These are phyloP conservation scores for Aspidiotus destructor DNA, from an alignment of 2,888 invertebrate genomes.

Conservation along the genomic window DNA sequence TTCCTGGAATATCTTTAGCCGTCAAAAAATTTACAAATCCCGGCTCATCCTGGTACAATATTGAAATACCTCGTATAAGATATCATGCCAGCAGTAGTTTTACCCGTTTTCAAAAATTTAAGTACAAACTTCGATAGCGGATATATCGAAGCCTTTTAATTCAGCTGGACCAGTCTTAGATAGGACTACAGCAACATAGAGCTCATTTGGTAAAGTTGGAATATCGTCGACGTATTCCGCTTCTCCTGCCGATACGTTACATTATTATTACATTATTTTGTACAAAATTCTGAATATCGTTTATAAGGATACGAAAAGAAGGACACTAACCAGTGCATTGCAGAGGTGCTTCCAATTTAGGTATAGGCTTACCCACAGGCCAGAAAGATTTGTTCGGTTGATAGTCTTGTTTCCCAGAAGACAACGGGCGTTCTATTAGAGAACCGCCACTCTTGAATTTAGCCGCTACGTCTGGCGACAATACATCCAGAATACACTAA, in stretches of 20 bases:
- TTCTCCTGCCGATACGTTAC: slow-evolving; percentile 49
- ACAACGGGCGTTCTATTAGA: slow-evolving; percentile 52
- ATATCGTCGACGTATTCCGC: slow-evolving; percentile 68
- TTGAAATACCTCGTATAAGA: too few species aligned
- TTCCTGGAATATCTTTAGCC: slow-evolving; percentile 60
- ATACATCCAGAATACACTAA: slow-evolving; percentile 9
- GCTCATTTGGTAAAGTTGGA: slow-evolving; percentile 54
- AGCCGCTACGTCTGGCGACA: slow-evolving; percentile 44
- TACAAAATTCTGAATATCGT: too few species aligned
- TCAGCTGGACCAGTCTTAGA: slow-evolving; percentile 52
- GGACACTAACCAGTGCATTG: slow-evolving; percentile 48
- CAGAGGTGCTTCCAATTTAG: slow-evolving; percentile 58
- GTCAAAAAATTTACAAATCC: slow-evolving; percentile 58
- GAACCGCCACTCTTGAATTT: slow-evolving; percentile 51
- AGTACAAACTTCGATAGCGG: neutral
- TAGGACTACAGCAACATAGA: slow-evolving; percentile 61
- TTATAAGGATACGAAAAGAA: too few species aligned
- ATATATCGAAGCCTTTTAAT: slow-evolving; percentile 52
- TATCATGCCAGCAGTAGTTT: too few species aligned
- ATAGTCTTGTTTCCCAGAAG: slow-evolving; percentile 59
- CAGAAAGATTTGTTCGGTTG: slow-evolving; percentile 58
- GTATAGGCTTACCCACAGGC: slow-evolving; percentile 65
- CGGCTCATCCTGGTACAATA: slow-evolving; percentile 46
- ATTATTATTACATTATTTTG: too few species aligned
- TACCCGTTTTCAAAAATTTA: too few species aligned